Base-by-base conservation (phyloP, 2,888 invertebrate species). In the Halictus quadricinctus region DNA sequence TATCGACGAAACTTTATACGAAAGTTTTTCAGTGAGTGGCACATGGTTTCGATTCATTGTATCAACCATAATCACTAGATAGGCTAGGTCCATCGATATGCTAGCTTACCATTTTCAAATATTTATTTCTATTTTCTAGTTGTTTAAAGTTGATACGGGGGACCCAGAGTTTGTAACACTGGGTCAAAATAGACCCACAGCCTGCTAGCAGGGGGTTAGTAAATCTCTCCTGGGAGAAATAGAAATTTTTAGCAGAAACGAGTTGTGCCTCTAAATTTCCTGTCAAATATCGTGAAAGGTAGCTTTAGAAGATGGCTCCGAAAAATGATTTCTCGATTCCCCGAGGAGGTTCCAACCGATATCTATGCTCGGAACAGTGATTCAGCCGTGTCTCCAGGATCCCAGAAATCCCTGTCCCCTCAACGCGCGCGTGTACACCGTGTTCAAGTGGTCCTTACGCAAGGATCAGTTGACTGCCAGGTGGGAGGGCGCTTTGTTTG, bases 401-500 rank as follows among this genome's bases (percentile, higher is more conserved):
- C 66, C 48, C 46, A 60, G n/a, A 58, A n/a, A 64, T 58, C 25
- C 69, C 58, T n/a, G 4, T 50, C 29, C 21, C 74, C 54, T 12
- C 29, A 36, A 64, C 76, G 64, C 79, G 69, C 74, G 60, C 74
- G 79, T 79, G 75, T 70, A n/a, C 50, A 86, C 41, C 18, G 10
- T 21, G 41, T 41, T 69, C 69, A 10, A 41, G 4, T 69, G 69
- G 43, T 69, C 18, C 41, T 36, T 43, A 5, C 69, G 69, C 41
- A 69, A 36, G 41, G 36, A 43, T 69, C 69, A n/a, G 41, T 69
- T 69, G 41, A 69, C 10, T 41, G 41, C 1, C 43, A n/a, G 41
- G 41, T 21, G 69, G 41, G 41, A 72, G n/a, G 80, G 81, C 81
- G 89, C 89, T 89, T 89, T 84, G 79, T 85, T 85, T 77, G 75